Conservation (phyloP, 1,140 invertebrate species). For the Aricia agestis region DNA sequence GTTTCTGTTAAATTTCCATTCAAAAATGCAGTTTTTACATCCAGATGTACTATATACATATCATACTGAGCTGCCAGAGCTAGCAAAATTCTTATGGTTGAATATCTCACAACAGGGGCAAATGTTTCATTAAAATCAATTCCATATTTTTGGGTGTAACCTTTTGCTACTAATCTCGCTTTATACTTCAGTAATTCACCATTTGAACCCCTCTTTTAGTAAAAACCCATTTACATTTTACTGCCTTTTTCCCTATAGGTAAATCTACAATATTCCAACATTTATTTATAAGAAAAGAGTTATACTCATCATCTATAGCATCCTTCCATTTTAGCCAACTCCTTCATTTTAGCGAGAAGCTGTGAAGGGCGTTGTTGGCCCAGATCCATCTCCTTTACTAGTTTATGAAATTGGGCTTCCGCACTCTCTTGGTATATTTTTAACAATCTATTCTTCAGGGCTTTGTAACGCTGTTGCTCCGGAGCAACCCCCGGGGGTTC, state of each 20-base stretch:
- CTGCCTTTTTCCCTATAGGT: not conserved
- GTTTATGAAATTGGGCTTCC: too few relatives aligned
- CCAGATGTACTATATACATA: conserved; percentile 13
- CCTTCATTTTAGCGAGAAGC: too few relatives aligned
- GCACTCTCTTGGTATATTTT: too few relatives aligned
- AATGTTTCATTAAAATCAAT: conserved; percentile 21
- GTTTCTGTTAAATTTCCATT: conserved; percentile 22
- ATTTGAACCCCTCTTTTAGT: not conserved
- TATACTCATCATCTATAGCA: not conserved
- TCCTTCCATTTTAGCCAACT: too few relatives aligned
- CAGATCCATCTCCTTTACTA: too few relatives aligned
- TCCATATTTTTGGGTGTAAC: conserved; percentile 14
- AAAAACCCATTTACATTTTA: not conserved
- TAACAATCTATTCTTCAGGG: too few relatives aligned
- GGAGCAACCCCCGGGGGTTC: too few relatives aligned
- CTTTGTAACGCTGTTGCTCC: too few relatives aligned
- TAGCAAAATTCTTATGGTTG: conserved; percentile 15
- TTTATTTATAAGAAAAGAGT: not conserved
- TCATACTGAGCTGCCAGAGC: conserved; percentile 11
- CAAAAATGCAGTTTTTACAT: conserved; percentile 19
- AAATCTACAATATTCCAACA: not conserved
- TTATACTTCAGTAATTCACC: conserved; percentile 6
- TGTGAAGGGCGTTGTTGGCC: too few relatives aligned
- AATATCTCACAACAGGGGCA: conserved; percentile 17
- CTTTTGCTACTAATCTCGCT: conserved; percentile 3